phyloP scores from a whole-genome alignment of 2,113 vertebrate genomes.

The Oreochromis niloticus region DNA sequence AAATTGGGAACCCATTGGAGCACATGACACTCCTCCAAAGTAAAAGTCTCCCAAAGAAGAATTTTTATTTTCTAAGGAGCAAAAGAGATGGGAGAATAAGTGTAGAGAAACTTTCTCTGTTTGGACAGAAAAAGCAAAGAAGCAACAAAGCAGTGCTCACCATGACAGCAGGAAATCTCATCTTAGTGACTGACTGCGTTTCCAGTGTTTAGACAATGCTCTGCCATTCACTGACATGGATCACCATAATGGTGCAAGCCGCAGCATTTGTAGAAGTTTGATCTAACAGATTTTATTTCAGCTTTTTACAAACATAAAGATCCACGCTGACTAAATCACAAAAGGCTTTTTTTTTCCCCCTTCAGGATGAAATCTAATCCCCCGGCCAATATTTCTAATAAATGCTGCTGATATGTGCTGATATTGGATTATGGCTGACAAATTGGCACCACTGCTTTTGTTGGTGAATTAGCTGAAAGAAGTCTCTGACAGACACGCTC shows the following conservation, averaged over 20 bases:
- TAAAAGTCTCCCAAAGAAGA: background rate
- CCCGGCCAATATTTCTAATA: background rate
- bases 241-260: fast-evolving
- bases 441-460: background rate
- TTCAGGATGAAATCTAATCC: background rate
- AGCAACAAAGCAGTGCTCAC: background rate
- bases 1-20: background rate
- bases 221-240: background rate
- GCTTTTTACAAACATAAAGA: background rate
- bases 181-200: background rate
- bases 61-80: background rate
- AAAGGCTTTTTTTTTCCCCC: fast-evolving
- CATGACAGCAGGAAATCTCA: background rate
- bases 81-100: background rate
- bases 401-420: background rate
- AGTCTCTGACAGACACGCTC: background rate
- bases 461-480: background rate
- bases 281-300: background rate
- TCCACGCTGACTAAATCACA: background rate
- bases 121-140: background rate
- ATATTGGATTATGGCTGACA: background rate
- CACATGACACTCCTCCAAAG: background rate
- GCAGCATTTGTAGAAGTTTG: background rate
- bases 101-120: background rate
- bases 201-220: background rate